These are phyloP conservation scores for Drosophila virilis DNA, from an alignment of 1,140 invertebrate genomes.

Conservation along the genomic window DNA sequence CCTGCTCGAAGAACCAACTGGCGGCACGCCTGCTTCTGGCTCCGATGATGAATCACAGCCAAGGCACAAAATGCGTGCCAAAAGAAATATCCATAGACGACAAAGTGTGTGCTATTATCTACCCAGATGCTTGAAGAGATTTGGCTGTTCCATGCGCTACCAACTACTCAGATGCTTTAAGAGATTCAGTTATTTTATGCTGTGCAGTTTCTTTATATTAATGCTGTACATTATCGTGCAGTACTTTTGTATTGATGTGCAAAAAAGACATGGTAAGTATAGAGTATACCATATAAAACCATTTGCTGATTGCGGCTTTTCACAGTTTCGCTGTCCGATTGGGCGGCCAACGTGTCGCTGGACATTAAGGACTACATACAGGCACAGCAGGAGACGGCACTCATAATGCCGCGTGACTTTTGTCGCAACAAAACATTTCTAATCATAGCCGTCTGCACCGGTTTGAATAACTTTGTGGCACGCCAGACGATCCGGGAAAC, in stretches of 20 bases:
- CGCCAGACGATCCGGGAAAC: conserved; percentile 90
- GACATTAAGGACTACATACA: conserved; percentile 89
- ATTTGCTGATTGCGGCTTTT: conserved; percentile 5
- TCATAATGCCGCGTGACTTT: conserved; percentile 87
- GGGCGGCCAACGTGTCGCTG: conserved; percentile 89
- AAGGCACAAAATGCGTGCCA: conserved; percentile 33
- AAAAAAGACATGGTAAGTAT: conserved; percentile 50
- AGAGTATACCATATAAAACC: neutral
- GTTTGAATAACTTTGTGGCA: conserved; percentile 88
- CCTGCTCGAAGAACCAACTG: conserved; percentile 32
- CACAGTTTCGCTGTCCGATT: conserved; percentile 85
- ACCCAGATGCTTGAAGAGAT: conserved; percentile 46
- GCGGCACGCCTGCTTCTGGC: conserved; percentile 11
- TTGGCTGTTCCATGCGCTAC: conserved; percentile 24
- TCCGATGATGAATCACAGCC: conserved; percentile 43
- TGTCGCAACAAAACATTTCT: conserved; percentile 87
- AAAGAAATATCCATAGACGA: conserved; percentile 32
- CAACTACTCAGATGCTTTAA: conserved; percentile 46
- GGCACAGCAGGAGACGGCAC: conserved; percentile 88
- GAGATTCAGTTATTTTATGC: conserved; percentile 29
- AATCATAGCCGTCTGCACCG: conserved; percentile 90
- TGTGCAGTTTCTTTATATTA: conserved; percentile 23
- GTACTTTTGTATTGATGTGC: conserved; percentile 53
- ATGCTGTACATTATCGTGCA: conserved; percentile 62
- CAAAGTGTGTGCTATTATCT: conserved; percentile 33